Base-by-base conservation (phyloP, 2,888 invertebrate genomes). In the Nezara viridula region DNA sequence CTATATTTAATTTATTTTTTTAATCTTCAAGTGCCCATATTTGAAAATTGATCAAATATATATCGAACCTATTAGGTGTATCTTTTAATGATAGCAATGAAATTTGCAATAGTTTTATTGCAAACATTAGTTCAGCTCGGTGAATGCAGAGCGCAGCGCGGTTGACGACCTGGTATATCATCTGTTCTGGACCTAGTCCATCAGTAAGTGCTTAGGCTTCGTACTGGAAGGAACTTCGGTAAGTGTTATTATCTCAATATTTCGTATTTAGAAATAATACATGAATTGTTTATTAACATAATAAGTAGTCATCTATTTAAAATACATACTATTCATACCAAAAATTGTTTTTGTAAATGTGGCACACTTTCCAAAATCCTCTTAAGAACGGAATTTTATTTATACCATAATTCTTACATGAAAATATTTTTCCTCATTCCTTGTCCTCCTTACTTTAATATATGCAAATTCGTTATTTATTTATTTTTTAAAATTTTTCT, bases 151-250 rank as follows among this genome's bases (percentile, higher is more conserved):
- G 81, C 44, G 81, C 81, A 44, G 44, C 44, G 81, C 24, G 3
- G 40, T 47, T 14, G 44, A 81, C 44, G 24, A 47, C 12, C 12
- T n/a, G 44, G 44, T 81, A 81, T 81, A 81, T 81, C 81, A 81
- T 81, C 81, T 44, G 44, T 47, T n/a, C 44, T 81, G 81, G 81
- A 81, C 47, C 44, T 81, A 44, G n/a, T n/a, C 40, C 81, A 44
- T 81, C 81, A 81, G 81, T 81, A 14, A 81, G 81, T 81, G 81
- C 81, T 81, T 81, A 44, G 81, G 44, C 81, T 47, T 81, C 44
- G 24, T 81, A 7, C 81, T 40, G 24, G 44, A 5, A 81, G 81
- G 44, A 44, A n/a, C 81, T 44, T n/a, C n/a, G 44, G 81, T 81
- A 47, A 81, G 81, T 81, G 81, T 1, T 2, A 16, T n/a, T n/a